These are phyloP conservation scores for Coelinius sp. DNA, from an alignment of 2,888 invertebrate genomes.

Conservation along the genomic window DNA sequence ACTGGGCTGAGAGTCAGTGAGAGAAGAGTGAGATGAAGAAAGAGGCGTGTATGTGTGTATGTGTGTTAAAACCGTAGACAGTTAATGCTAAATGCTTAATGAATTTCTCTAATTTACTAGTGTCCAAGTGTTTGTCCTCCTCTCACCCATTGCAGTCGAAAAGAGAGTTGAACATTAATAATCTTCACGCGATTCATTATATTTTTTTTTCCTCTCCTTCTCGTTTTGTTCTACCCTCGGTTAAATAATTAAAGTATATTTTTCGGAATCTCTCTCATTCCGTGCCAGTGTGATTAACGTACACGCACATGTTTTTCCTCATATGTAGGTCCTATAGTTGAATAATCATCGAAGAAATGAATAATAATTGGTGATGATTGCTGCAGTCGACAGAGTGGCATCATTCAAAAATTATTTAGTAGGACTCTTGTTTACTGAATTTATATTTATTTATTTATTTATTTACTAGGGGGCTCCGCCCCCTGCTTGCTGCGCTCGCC, in stretches of 20 bases:
- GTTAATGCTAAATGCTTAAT: slow-evolving; percentile 56
- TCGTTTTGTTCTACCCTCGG: slow-evolving; percentile 35
- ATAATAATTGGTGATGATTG: slow-evolving; percentile 26
- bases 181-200: slow-evolving; percentile 45
- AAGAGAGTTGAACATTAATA: slow-evolving; percentile 40
- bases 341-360: slow-evolving; percentile 13
- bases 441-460: too few relatives aligned
- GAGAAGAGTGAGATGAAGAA: neutral
- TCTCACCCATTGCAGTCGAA: neutral
- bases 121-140: neutral
- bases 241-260: slow-evolving; percentile 43
- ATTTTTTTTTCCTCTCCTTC: slow-evolving; percentile 42
- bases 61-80: slow-evolving; percentile 45
- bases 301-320: neutral
- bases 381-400: slow-evolving; percentile 1
- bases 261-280: slow-evolving; percentile 24
- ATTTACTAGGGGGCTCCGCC: too few relatives aligned
- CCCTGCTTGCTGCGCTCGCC: too few relatives aligned
- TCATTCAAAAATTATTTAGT: neutral
- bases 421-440: neutral
- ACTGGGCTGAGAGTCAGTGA: neutral
- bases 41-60: slow-evolving; percentile 19
- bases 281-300: neutral
- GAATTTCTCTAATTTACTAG: slow-evolving; percentile 54
- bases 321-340: neutral